phyloP scores from a whole-genome alignment of 2,113 vertebrate genomes.

The Beaufortia kweichowensis region DNA sequence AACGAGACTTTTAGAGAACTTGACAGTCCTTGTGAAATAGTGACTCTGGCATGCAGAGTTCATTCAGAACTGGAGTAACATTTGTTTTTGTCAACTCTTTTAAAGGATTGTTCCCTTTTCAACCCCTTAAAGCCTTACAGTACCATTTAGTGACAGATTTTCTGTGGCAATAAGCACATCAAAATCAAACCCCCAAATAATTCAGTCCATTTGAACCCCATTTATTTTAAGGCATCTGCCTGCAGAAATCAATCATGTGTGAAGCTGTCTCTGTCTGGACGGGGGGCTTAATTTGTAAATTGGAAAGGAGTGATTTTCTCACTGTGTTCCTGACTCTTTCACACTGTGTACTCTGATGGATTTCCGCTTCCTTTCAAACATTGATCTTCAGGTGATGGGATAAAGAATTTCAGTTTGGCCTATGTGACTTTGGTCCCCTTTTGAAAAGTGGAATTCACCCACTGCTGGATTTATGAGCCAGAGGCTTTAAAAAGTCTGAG shows the following conservation, averaged over 20 bases:
- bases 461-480: conserved; percentile 15
- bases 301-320: conserved; percentile 60
- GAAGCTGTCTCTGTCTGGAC: conserved; percentile 20
- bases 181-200: conserved; percentile 19
- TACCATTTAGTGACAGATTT: conserved; percentile 33
- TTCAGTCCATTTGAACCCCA: conserved; percentile 12
- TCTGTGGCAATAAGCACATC: conserved; percentile 1
- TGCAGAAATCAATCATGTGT: conserved; percentile 33
- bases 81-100: background rate
- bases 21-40: background rate
- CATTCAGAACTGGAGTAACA: background rate
- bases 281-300: conserved; percentile 64
- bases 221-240: conserved; percentile 14
- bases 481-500: conserved; percentile 7
- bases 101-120: background rate
- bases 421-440: conserved; percentile 9
- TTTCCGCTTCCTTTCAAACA: conserved; percentile 65
- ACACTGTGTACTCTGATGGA: conserved; percentile 70
- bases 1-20: background rate
- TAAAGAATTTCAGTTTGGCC: conserved; percentile 59
- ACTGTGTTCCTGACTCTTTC: conserved; percentile 57
- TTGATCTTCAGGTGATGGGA: conserved; percentile 63
- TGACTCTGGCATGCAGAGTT: background rate
- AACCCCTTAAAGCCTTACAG: background rate
- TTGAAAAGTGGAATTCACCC: conserved; percentile 4